Conservation (phyloP, 2,113 vertebrate species). For the Alligator sinensis region DNA sequence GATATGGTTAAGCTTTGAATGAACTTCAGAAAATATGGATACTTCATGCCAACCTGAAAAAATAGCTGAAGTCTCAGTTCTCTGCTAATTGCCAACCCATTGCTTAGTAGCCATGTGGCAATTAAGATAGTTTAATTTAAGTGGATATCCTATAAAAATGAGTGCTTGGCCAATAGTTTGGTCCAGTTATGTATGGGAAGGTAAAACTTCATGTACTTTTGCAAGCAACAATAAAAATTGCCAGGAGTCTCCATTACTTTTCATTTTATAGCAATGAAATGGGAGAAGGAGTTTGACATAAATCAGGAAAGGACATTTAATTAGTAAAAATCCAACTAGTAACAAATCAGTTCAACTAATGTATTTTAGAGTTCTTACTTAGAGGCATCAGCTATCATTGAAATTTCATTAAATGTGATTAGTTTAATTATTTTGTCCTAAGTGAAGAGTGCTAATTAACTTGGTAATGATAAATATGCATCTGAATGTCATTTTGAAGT, state of each 20-base stretch:
- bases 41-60: neutral
- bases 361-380: constrained; percentile 61
- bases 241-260: neutral
- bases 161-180: neutral
- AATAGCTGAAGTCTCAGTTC: neutral
- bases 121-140: neutral
- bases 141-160: neutral
- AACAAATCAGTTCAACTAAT: constrained; percentile 67
- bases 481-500: constrained; percentile 67
- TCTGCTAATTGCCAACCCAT: neutral
- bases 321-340: constrained; percentile 54
- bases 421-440: constrained; percentile 76
- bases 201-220: neutral
- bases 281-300: constrained; percentile 22
- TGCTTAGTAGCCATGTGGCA: neutral
- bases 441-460: constrained; percentile 65
- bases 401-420: constrained; percentile 71
- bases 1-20: neutral
- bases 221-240: neutral
- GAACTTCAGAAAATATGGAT: neutral
- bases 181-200: neutral
- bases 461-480: constrained; percentile 63
- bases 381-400: constrained; percentile 59
- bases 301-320: constrained; percentile 58
- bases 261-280: constrained; percentile 37